Conservation (phyloP, 2,888 invertebrate genomes). For the Plagiodera versicolora region DNA sequence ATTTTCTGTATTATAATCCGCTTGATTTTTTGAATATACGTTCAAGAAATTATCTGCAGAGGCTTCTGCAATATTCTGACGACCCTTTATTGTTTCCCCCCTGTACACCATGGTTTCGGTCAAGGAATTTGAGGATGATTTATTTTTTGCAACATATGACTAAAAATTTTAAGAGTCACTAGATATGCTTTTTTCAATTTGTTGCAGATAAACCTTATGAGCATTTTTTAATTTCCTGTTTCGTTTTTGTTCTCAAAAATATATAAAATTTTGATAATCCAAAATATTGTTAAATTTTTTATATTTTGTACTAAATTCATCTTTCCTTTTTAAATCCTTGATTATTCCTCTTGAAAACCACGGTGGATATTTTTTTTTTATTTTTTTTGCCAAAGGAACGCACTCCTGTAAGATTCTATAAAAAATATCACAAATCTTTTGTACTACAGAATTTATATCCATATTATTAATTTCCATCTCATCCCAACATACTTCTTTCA, state of each 20-base stretch:
- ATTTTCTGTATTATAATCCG: constrained; percentile 8
- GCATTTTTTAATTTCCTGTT: not conserved
- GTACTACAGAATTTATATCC: constrained; percentile 1
- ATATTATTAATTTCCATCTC: not conserved
- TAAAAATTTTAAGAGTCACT: constrained; percentile 1
- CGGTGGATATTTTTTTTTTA: not conserved
- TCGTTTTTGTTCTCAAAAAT: not conserved
- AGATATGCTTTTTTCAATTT: constrained; percentile 1
- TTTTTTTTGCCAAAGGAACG: not conserved
- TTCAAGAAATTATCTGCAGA: constrained; percentile 1
- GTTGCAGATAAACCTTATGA: not conserved
- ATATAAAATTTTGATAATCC: not conserved
- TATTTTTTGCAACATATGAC: constrained; percentile 7
- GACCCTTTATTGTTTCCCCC: constrained; percentile 1
- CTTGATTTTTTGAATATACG: constrained; percentile 4
- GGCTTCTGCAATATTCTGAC: constrained; percentile 1
- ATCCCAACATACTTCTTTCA: not conserved
- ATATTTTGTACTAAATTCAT: too few species aligned
- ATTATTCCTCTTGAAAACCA: constrained; percentile 2
- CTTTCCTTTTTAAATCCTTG: not conserved
- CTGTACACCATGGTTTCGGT: constrained; percentile 1
- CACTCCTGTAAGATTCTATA: not conserved
- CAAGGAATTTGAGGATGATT: constrained; percentile 2
- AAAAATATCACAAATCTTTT: not conserved
- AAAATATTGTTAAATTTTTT: not conserved